Conservation (phyloP, 2,113 vertebrate species). For the Mesocricetus auratus region DNA sequence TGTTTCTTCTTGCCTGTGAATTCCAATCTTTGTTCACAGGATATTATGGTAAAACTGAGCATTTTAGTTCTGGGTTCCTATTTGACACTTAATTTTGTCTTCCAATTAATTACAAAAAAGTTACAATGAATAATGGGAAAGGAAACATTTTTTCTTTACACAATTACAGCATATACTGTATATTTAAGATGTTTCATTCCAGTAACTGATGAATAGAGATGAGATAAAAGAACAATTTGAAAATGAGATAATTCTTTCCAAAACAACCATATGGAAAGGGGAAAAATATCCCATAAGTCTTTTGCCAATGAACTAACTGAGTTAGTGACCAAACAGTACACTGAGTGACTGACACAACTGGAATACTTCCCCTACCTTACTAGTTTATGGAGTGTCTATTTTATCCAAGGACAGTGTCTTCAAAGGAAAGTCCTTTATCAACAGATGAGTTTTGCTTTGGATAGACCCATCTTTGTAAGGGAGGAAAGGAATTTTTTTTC, state of each 20-base stretch:
- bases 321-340: neutral
- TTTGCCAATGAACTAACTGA: conserved; percentile 44
- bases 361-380: neutral
- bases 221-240: conserved; percentile 51
- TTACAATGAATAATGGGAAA: neutral
- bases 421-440: conserved; percentile 37
- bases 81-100: conserved; percentile 46
- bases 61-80: conserved; percentile 16
- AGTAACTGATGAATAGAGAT: conserved; percentile 50
- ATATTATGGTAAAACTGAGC: neutral
- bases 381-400: neutral
- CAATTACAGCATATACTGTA: conserved; percentile 11
- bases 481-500: neutral
- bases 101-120: conserved; percentile 42
- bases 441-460: neutral
- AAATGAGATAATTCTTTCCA: conserved; percentile 54
- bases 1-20: neutral
- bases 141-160: neutral
- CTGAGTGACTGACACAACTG: neutral
- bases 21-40: neutral
- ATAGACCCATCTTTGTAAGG: neutral
- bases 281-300: neutral
- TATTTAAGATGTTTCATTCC: conserved; percentile 57
- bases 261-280: neutral
- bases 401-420: conserved; percentile 38